These are phyloP conservation scores for Girardinichthys multiradiatus DNA, from an alignment of 2,113 vertebrate genomes.

Conservation along the genomic window DNA sequence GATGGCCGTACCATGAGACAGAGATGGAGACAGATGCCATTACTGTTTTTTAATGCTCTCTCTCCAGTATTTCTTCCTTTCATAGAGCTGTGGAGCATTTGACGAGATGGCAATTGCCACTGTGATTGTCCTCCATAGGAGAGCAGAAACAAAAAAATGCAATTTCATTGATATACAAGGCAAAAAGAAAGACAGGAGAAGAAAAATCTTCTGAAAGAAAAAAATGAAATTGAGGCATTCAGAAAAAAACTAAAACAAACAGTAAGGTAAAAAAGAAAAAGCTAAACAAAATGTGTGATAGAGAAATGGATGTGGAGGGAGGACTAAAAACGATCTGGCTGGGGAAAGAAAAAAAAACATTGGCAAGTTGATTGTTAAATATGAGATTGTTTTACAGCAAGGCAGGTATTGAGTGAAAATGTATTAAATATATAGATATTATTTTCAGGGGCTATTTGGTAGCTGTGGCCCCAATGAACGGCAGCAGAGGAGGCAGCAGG, in stretches of 20 bases:
- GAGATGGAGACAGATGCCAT: conserved; percentile 61
- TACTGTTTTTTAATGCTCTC: conserved; percentile 62
- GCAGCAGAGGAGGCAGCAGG: conserved; percentile 54
- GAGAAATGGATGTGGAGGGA: conserved; percentile 26
- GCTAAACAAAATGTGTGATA: neutral
- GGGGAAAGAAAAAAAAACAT: conserved; percentile 14
- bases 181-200: conserved; percentile 36
- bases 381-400: conserved; percentile 79
- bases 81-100: conserved; percentile 60
- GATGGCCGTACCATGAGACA: conserved; percentile 50
- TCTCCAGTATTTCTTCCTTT: conserved; percentile 60
- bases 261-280: conserved; percentile 21
- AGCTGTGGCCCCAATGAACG: conserved; percentile 60
- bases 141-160: conserved; percentile 63
- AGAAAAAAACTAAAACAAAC: conserved; percentile 21
- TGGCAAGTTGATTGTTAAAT: conserved; percentile 75
- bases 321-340: conserved; percentile 30
- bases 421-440: conserved; percentile 81
- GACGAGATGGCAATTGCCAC: conserved; percentile 64
- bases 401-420: conserved; percentile 78
- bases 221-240: conserved; percentile 53
- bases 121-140: conserved; percentile 61
- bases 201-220: conserved; percentile 30
- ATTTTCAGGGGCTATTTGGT: conserved; percentile 80
- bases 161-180: conserved; percentile 72